Conservation (phyloP, 2,888 invertebrate species). For the Sarcophaga subvicina region DNA sequence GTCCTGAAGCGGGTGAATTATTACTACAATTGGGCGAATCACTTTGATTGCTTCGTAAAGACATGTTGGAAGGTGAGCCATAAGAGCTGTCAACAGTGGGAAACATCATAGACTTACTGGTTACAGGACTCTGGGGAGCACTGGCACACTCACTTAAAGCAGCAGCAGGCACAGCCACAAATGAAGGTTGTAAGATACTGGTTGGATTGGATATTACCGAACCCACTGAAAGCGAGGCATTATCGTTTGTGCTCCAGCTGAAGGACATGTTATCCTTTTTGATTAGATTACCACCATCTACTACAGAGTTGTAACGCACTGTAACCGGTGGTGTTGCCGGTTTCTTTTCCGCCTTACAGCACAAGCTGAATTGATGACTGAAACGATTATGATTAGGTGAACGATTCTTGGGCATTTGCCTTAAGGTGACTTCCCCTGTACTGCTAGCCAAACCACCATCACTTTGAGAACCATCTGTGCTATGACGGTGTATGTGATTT, state of each 20-base stretch:
- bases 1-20: constrained; percentile 67
- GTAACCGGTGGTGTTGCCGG: constrained; percentile 80
- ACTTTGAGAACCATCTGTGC: constrained; percentile 77
- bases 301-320: constrained; percentile 80
- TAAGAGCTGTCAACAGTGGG: constrained; percentile 74
- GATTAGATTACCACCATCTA: constrained; percentile 72
- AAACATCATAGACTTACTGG: constrained; percentile 75
- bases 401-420: constrained; percentile 77
- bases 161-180: constrained; percentile 66
- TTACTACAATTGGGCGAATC: constrained; percentile 69
- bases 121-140: constrained; percentile 80
- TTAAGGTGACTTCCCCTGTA: constrained; percentile 73
- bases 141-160: constrained; percentile 78
- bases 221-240: constrained; percentile 74
- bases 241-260: constrained; percentile 76
- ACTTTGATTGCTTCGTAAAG: constrained; percentile 77
- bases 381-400: constrained; percentile 80
- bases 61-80: constrained; percentile 78
- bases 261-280: constrained; percentile 77
- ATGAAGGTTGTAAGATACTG: constrained; percentile 60
- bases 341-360: constrained; percentile 80
- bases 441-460: constrained; percentile 71
- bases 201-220: constrained; percentile 74
- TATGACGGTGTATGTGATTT: constrained; percentile 75
- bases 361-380: constrained; percentile 81